Evolutionary conservation across 2,888 invertebrate genomes (phyloP).

Genomic region (Leucoma salicis): DNA sequence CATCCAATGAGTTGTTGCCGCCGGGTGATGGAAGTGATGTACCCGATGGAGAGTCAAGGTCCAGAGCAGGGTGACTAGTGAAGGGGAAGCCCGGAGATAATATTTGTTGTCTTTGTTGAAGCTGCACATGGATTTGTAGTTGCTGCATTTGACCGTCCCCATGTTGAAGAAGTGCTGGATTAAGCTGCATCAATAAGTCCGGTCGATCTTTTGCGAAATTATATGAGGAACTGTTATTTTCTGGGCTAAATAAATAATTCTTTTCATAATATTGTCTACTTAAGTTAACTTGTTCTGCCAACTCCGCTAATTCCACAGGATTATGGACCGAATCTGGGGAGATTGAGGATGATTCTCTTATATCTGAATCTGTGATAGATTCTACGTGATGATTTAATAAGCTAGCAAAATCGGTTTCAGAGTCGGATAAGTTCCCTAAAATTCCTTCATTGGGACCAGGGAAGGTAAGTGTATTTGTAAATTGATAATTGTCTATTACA

Average conservation of each 20-base stretch:
- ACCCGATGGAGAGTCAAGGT: conserved; percentile 87
- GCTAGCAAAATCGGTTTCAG: conserved; percentile 88
- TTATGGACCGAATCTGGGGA: conserved; percentile 85
- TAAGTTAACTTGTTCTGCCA: conserved; percentile 88
- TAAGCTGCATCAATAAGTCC: conserved; percentile 82
- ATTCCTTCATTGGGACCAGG: conserved; percentile 90
- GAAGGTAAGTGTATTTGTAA: conserved; percentile 91
- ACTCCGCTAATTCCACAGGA: conserved; percentile 87
- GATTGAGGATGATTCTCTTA: conserved; percentile 87
- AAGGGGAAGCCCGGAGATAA: conserved; percentile 84
- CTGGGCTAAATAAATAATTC: conserved; percentile 75
- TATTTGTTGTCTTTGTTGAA: conserved; percentile 85
- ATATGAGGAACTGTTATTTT: conserved; percentile 78
- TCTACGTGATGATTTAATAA: conserved; percentile 89
- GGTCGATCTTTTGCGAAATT: conserved; percentile 84
- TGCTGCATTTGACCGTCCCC: conserved; percentile 84
- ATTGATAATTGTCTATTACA: conserved; percentile 91
- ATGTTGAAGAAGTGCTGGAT: conserved; percentile 77
- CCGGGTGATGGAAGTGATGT: conserved; percentile 92
- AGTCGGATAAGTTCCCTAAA: conserved; percentile 90
- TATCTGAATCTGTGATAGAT: conserved; percentile 84
- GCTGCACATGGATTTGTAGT: conserved; percentile 86
- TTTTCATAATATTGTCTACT: conserved; percentile 81
- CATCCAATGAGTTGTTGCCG: conserved; percentile 87
- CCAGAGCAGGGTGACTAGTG: conserved; percentile 85